These are phyloP conservation scores for Rousettus madagascariensis DNA, from an alignment of 2,797 vertebrate genomes.

Conservation along the genomic window DNA sequence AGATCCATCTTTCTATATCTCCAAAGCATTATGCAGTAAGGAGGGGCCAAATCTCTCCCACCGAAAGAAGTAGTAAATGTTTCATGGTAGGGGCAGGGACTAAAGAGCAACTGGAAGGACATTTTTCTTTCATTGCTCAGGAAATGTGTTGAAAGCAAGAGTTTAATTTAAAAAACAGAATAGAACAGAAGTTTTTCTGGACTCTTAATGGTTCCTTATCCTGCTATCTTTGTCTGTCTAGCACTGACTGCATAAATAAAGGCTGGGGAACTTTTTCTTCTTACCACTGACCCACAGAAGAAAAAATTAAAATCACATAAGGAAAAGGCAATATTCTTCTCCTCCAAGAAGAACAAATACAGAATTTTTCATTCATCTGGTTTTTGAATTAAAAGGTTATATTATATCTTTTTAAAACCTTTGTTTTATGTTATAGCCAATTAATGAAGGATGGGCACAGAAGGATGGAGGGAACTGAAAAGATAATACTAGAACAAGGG, in stretches of 20 bases:
- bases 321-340: neutral
- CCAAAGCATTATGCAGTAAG: neutral
- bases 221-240: neutral
- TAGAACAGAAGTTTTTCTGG: slow-evolving; percentile 24
- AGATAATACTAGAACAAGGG: neutral
- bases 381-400: slow-evolving; percentile 35
- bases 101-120: neutral
- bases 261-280: neutral
- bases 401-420: neutral
- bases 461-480: neutral
- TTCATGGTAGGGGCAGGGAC: neutral
- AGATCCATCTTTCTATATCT: neutral
- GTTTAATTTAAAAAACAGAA: slow-evolving; percentile 59
- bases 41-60: neutral
- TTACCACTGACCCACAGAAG: neutral
- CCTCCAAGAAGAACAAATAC: neutral
- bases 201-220: slow-evolving; percentile 31
- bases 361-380: neutral
- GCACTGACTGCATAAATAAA: slow-evolving; percentile 1
- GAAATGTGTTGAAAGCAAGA: slow-evolving; percentile 40
- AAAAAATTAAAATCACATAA: neutral
- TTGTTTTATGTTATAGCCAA: neutral
- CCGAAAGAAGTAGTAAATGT: neutral
- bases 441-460: neutral
- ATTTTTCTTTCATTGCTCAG: slow-evolving; percentile 43